phyloP scores from a whole-genome alignment of 2,113 vertebrate genomes.

The Paramormyrops kingsleyae region DNA sequence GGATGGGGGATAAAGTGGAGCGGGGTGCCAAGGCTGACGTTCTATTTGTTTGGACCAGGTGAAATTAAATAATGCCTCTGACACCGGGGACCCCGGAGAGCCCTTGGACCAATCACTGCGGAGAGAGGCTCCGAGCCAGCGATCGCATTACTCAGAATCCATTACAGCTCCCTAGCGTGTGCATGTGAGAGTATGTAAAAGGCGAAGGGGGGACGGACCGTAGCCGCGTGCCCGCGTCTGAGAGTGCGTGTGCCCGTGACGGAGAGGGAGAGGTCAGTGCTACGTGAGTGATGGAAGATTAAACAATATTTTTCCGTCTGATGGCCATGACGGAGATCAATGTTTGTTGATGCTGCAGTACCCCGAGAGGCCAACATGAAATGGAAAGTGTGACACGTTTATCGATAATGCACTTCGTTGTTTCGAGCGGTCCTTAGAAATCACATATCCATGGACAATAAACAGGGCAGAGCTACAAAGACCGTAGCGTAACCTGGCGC shows the following conservation, averaged over 20 bases:
- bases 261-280: neutral
- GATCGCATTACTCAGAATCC: slow-evolving; percentile 63
- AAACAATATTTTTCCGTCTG: neutral
- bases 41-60: slow-evolving; percentile 33
- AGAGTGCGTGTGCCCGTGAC: slow-evolving; percentile 13
- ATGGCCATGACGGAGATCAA: neutral
- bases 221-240: slow-evolving; percentile 8
- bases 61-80: slow-evolving; percentile 51
- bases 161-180: slow-evolving; percentile 54
- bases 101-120: slow-evolving; percentile 33
- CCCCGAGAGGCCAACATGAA: neutral
- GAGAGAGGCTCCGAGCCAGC: slow-evolving; percentile 34
- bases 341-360: slow-evolving; percentile 6
- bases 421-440: neutral
- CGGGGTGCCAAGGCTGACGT: neutral
- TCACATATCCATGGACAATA: neutral
- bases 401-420: slow-evolving; percentile 9
- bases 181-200: slow-evolving; percentile 28
- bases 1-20: neutral
- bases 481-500: neutral
- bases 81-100: slow-evolving; percentile 42
- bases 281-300: neutral
- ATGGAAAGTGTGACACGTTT: slow-evolving; percentile 10
- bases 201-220: slow-evolving; percentile 7
- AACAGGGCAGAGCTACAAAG: neutral